Base-by-base conservation (phyloP, 2,797 vertebrate genomes). In the Chaunax sp. region DNA sequence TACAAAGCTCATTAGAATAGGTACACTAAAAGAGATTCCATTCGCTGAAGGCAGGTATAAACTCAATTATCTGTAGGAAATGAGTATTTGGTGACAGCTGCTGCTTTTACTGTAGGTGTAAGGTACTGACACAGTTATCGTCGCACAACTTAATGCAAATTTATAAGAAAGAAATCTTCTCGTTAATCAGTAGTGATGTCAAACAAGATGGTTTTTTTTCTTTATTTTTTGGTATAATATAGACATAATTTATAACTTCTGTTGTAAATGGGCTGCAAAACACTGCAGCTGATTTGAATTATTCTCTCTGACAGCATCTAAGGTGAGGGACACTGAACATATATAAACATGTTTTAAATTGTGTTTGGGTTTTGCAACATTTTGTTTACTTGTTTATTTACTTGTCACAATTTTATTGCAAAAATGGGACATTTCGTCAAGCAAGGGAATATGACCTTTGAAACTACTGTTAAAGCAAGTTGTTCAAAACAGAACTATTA, bases 1-100 rank as follows among this genome's bases (percentile, higher is more conserved):
- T 70, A 13, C 47, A 77, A 85, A 82, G 68, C 78, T 60, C 67
- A 81, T 85, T 84, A 66, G 30, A 3, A 11, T n/a, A 60, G 54
- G 69, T 63, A 47, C 41, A 54, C 58, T 76, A 47, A 50, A 52
- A 71, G n/a, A n/a, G n/a, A n/a, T n/a, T n/a, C n/a, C n/a, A n/a
- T n/a, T n/a, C n/a, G n/a, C n/a, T n/a, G n/a, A 44, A 19, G n/a
- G 19, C 41, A 44, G 18, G 16, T 9, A 80, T 80, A 50, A 15
- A 67, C 64, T 67, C 20, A 75, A 80, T 72, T 72, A 77, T 56
- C 58, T 72, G 33, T 12, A 60, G 57, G 43, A 78, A 74, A 72
- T 15, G 3, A 63, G 67, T 64, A 40, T 58, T 13, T 62, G 47
- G 26, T 30, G 78, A 62, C 59, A 69, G 62, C 50, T 10, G 57